A percentile compares a stretch with the other conserved stretches of the same genome.
Conservation (phyloP, 2,797 vertebrate genomes). For the Hylomyscus alleni region DNA sequence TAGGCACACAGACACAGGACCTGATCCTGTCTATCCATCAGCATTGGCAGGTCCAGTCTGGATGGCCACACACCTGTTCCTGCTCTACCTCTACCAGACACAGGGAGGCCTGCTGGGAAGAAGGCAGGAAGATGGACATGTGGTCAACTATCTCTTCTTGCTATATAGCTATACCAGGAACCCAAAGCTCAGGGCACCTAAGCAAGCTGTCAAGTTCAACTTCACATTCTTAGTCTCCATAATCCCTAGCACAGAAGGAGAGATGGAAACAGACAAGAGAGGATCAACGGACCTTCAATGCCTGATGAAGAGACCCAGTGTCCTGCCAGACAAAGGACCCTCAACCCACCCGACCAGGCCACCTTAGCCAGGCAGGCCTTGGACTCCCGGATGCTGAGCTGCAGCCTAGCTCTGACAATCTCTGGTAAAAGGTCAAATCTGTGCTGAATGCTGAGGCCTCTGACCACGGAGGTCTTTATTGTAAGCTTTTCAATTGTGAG, state of each 20-base stretch:
- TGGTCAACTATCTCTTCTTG: background rate
- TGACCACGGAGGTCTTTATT: background rate
- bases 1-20: background rate
- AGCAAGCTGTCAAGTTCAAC: background rate
- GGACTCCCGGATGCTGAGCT: background rate
- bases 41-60: too few species aligned
- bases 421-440: background rate
- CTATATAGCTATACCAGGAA: background rate
- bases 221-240: fast-evolving
- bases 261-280: background rate
- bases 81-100: background rate
- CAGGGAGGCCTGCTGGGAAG: background rate
- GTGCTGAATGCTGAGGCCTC: background rate
- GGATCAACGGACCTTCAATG: background rate
- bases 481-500: background rate
- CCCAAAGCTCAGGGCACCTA: background rate
- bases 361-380: background rate
- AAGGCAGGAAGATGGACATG: fast-evolving
- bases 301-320: background rate
- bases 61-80: background rate
- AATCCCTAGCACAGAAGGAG: background rate
- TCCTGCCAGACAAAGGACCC: background rate
- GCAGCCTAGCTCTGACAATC: background rate
- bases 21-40: too few species aligned
- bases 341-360: background rate